Base-by-base conservation (phyloP, 1,140 invertebrate species). In the Hyposmocoma kahamanoa region DNA sequence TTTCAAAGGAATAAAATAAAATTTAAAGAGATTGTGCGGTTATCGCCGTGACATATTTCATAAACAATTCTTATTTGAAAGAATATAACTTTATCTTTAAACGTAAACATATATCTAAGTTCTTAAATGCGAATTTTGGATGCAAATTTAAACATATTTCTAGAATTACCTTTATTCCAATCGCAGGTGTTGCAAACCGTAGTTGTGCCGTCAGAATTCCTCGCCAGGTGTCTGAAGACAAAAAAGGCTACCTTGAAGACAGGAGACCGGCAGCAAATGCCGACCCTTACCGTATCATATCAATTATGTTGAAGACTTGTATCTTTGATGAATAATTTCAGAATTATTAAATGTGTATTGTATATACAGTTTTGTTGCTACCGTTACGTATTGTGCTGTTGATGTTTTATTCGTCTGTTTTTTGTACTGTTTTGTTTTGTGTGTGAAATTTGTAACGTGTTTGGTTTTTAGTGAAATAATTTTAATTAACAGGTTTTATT, bases 241-340 rank as follows among this genome's bases (percentile, higher is more conserved):
- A 94, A 58, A 91, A 92, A 59, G 97, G 97, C 0, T 98, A 98
- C 67, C 86, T 98, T 36, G 97, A 99, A 77, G 97, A 99, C 77
- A 88, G 97, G 42, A 89, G 97, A 63, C 97, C 97, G 9, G 91
- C 96, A 3, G 96, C 96, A 42, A 98, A 98, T 77, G 95, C 94
- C 62, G 96, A 98, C 80, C 96, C 97, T 0, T 98, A 98, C 78
- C 81, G 88, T 4, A 91, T 96, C 0, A 89, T 91, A 39, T 88
- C 92, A 45, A 90, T 92, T 8, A 74, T 96, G 20, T 87, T 95
- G 1, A 88, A 90, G 53, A 96, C 94, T 0, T 84, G 83, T 24
- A 68, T 86, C 47, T 84, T 86, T 47, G 83, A 86, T 51, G 85
- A 87, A 67, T 87, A 74, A 24, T n/a, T n/a, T n/a, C n/a, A n/a